phyloP scores from a whole-genome alignment of 2,113 vertebrate genomes.

The Pardalotus punctatus region DNA sequence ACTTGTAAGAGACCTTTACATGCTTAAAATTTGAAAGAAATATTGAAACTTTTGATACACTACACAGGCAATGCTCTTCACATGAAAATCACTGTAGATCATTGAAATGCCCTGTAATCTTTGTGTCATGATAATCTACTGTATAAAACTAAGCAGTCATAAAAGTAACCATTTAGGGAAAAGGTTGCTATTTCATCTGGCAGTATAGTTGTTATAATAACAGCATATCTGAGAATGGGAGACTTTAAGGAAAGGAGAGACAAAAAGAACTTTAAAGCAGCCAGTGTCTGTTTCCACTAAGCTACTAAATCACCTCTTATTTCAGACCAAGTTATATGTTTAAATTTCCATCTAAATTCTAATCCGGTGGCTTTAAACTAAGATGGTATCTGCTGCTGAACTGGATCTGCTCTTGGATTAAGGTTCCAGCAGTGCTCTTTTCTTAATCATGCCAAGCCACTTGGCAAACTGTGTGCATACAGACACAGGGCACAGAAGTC shows the following conservation, averaged over 20 bases:
- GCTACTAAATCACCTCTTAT: conserved; percentile 49
- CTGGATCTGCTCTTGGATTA: neutral
- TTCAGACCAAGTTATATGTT: conserved; percentile 23
- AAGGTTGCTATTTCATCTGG: conserved; percentile 9
- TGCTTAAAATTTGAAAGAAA: conserved; percentile 10
- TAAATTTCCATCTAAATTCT: conserved; percentile 45
- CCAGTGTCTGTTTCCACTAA: conserved; percentile 44
- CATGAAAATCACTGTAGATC: neutral
- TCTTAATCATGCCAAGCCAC: neutral
- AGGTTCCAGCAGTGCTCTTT: neutral
- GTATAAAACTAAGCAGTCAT: neutral
- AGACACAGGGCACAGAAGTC: neutral
- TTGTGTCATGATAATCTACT: neutral
- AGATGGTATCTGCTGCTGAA: conserved; percentile 20
- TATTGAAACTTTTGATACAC: neutral
- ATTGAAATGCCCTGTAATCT: neutral
- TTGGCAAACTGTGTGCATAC: neutral
- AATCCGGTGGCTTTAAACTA: conserved; percentile 32
- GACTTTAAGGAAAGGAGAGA: neutral
- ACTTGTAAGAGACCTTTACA: neutral
- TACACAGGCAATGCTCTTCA: neutral
- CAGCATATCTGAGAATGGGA: neutral
- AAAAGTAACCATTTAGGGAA: neutral
- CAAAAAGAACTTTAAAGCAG: conserved; percentile 13
- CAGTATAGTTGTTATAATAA: neutral